Evolutionary conservation across 2,113 vertebrate genomes (phyloP).

Genomic region (Pionites leucogaster): DNA sequence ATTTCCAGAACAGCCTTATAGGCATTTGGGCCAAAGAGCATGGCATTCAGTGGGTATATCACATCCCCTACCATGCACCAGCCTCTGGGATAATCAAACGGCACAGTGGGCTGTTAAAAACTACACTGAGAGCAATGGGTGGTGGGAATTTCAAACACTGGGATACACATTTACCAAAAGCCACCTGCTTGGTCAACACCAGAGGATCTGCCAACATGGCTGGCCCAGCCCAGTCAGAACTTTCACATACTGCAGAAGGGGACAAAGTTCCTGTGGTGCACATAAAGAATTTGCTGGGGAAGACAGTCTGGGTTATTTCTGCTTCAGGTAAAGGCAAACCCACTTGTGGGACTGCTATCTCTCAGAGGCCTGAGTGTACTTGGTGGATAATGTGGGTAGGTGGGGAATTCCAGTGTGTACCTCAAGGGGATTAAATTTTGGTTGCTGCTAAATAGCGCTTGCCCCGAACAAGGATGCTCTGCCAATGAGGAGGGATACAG

Average conservation of each 20-base stretch:
- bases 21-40: not conserved
- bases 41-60: not conserved
- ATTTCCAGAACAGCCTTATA: too few species aligned
- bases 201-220: not conserved
- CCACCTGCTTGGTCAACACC: too few species aligned
- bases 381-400: not conserved
- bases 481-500: not conserved
- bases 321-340: not conserved
- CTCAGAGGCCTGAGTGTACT: not conserved
- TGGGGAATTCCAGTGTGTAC: not conserved
- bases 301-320: not conserved
- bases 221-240: not conserved
- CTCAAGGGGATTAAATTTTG: not conserved
- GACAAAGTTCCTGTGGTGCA: not conserved
- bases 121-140: too few species aligned
- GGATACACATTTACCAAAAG: too few species aligned
- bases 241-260: not conserved
- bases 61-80: not conserved
- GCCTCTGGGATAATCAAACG: too few species aligned
- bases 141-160: too few species aligned
- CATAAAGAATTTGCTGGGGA: not conserved
- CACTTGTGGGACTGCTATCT: not conserved
- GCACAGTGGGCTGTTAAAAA: too few species aligned
- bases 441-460: not conserved
- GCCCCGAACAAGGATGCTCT: not conserved